Percentiles rank a stretch among this genome's conserved stretches.
Conservation (phyloP, 1,140 invertebrate species). For the Lethrus apterus region DNA sequence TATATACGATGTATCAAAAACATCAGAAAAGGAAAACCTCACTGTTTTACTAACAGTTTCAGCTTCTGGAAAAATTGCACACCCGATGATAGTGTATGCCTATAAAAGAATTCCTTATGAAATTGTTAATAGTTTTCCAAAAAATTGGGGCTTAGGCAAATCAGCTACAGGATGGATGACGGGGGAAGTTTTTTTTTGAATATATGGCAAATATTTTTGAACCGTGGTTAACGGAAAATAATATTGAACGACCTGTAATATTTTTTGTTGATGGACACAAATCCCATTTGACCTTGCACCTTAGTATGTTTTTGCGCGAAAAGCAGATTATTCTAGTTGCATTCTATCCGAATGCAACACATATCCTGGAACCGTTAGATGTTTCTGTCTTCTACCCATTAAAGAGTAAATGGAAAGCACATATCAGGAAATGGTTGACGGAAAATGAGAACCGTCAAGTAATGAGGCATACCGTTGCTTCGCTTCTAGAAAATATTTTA, state of each 20-base stretch:
- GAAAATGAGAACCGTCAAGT: background rate
- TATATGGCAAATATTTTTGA: slow-evolving; percentile 39
- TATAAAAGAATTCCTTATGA: slow-evolving; percentile 29
- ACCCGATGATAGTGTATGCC: slow-evolving; percentile 36
- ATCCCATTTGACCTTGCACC: slow-evolving; percentile 15
- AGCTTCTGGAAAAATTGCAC: slow-evolving; percentile 29
- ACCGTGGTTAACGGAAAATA: slow-evolving; percentile 21
- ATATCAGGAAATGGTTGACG: background rate
- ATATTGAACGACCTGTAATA: slow-evolving; percentile 25
- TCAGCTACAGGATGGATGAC: slow-evolving; percentile 42
- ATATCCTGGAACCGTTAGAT: slow-evolving; percentile 31
- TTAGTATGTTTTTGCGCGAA: slow-evolving; percentile 23
- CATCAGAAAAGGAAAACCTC: slow-evolving; percentile 23
- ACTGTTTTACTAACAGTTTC: slow-evolving; percentile 33
- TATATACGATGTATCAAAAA: slow-evolving; percentile 24
- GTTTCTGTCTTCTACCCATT: slow-evolving; percentile 25
- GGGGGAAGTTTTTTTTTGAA: slow-evolving; percentile 39
- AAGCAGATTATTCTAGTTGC: slow-evolving; percentile 13
- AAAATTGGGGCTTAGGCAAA: slow-evolving; percentile 28
- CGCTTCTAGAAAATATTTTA: background rate
- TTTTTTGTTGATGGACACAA: slow-evolving; percentile 29
- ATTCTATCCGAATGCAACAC: slow-evolving; percentile 23
- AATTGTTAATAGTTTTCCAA: slow-evolving; percentile 14
- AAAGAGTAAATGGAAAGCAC: slow-evolving; percentile 9
- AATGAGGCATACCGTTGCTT: background rate